Evolutionary conservation across 2,797 vertebrate genomes (phyloP), one percentile per base, ranked within the genome.

Genomic region (Esox lucius): DNA sequence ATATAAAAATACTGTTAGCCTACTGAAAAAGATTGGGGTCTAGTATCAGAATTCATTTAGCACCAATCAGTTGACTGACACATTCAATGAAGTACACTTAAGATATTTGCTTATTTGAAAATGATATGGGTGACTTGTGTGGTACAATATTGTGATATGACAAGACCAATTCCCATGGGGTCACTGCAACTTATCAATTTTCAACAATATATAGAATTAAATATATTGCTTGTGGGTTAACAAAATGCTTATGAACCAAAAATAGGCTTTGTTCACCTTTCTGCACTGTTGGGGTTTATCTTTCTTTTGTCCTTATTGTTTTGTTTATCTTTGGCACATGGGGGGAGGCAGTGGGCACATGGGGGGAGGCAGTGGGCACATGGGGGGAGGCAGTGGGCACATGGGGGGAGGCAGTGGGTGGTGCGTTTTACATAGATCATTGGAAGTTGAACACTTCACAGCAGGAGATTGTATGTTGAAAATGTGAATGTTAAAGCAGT

Each of bases 11-110:
- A 75, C 61, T 76, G 80, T 70, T 82, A 11, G 24, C 11, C 16
- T 2, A 2, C 3, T 16, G 4, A 64, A 64, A 19, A 53, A 62
- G 84, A 77, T 33, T 78, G 75, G 75, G 71, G 73, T 80, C 73
- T 79, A 79, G 42, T 80, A 76, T 81, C 26, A 75, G 65, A 70
- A 15, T 74, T 28, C 77, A 69, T 48, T 77, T 78, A 91, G 90
- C 88, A 92, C 85, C 89, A 84, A 85, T 78, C 61, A 78, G 72
- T 46, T 74, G 28, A 28, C 83, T 83, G 85, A 89, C 86, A 85
- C 87, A 26, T 35, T 49, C n/a, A 77, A 69, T 75, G 76, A 91
- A 93, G 92, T 90, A 86, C 91, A 93, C 92, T 92, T 93, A 1
- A n/a, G 26, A 70, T 12, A 53, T 80, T 42, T 4, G 62, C 12